phyloP scores from a whole-genome alignment of 2,113 vertebrate species.

The Cepphus grylle region DNA sequence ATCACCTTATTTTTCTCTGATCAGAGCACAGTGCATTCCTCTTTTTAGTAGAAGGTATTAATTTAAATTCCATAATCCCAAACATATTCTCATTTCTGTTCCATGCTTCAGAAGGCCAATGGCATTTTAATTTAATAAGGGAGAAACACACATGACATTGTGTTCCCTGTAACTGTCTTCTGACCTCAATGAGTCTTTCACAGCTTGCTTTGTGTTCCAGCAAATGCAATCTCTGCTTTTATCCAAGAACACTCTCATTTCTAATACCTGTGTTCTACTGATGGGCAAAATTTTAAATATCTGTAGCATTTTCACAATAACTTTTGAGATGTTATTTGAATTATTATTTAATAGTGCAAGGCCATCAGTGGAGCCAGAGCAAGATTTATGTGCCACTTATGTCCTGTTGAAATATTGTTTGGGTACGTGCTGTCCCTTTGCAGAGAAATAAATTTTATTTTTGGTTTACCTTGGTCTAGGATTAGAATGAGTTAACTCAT shows the following conservation, averaged over 20 bases:
- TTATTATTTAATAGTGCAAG: neutral
- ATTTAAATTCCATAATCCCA: conserved; percentile 69
- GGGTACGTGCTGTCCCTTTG: neutral
- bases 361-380: neutral
- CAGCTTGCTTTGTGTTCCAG: conserved; percentile 12
- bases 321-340: neutral
- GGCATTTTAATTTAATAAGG: conserved; percentile 60
- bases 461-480: neutral
- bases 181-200: conserved; percentile 1
- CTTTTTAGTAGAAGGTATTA: conserved; percentile 61
- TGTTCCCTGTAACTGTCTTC: conserved; percentile 36
- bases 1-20: conserved; percentile 60
- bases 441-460: neutral
- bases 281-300: neutral
- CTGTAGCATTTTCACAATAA: neutral
- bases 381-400: neutral
- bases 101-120: conserved; percentile 56
- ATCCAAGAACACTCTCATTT: neutral
- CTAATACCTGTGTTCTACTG: neutral
- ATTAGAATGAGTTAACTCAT: conserved; percentile 21
- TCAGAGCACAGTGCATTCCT: conserved; percentile 33
- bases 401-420: neutral
- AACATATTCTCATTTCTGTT: conserved; percentile 55
- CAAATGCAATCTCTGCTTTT: conserved; percentile 6
- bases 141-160: conserved; percentile 19